Evolutionary conservation across 2,888 invertebrate species (phyloP), one percentile per base, ranked within the genome.

Genomic region (Erebia epiphron): DNA sequence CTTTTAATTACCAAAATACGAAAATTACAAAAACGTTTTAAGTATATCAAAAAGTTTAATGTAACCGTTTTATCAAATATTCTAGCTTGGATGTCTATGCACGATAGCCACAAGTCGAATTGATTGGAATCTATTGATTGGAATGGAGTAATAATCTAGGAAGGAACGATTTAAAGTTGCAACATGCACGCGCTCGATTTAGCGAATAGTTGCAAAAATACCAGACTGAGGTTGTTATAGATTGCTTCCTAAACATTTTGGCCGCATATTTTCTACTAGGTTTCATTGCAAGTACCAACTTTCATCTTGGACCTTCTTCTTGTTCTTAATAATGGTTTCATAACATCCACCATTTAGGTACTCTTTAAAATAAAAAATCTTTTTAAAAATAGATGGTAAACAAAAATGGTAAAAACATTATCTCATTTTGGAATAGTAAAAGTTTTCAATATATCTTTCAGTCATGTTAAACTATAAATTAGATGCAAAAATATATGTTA

Each of bases 141-240:
- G 68, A 71, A 72, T 73, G 70, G 72, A 70, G 72, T 72, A 76
- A 73, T 78, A 76, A 76, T 76, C 76, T 69, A 73, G 71, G 64
- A 61, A 70, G 60, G 68, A 75, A 69, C 58, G 68, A 76, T 77
- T 75, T 73, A 74, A n/a, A n/a, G 76, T 75, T 74, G 70, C 64
- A 72, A 68, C 70, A 75, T 68, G 76, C 75, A 80, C 81, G 76
- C 74, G 79, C 81, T 80, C 81, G 80, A 82, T 82, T 81, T 80
- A 77, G 77, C 73, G 78, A 78, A 79, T 79, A 82, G 78, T 79
- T 76, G 71, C 78, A 80, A 81, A 83, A 82, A 83, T 83, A 73
- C 68, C 73, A 70, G 66, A 68, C 61, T 58, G 58, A 43, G 16
- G 18, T 11, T 26, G 26, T 1, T 56, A 21, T 43, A 56, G 66